Evolutionary conservation across 1,140 invertebrate species (phyloP).

Genomic region (Spodoptera frugiperda): DNA sequence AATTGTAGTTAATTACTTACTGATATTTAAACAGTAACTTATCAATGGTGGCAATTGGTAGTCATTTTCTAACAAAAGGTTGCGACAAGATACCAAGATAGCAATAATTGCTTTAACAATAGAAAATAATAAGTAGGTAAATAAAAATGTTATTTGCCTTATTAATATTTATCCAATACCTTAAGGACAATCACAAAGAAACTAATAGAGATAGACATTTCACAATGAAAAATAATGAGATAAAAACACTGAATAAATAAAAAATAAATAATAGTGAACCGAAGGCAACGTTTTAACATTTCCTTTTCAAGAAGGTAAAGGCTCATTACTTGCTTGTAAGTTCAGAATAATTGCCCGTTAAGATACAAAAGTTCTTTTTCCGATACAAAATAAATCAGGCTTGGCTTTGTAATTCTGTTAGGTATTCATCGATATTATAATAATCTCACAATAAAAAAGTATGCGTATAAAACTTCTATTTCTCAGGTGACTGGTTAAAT

Average conservation of each 20-base stretch:
- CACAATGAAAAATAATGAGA: constrained; percentile 12
- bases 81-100: no score
- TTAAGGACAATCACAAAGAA: background rate
- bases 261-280: constrained; percentile 17
- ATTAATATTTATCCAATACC: background rate
- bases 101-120: no score
- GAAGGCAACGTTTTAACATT: constrained; percentile 31
- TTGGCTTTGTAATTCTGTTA: background rate
- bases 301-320: constrained; percentile 23
- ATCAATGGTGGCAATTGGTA: no score
- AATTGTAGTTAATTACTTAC: no score
- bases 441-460: no score
- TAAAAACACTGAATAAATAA: constrained; percentile 15
- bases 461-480: no score
- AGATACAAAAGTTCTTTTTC: constrained; percentile 20
- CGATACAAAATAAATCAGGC: background rate
- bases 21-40: no score
- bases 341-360: constrained; percentile 37
- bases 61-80: no score
- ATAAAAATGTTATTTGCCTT: background rate
- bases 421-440: no score
- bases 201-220: background rate
- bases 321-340: constrained; percentile 38
- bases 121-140: no score
- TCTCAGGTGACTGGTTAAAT: no score